Base-by-base conservation (phyloP, 2,888 invertebrate species). In the Ptychoptera albimana region DNA sequence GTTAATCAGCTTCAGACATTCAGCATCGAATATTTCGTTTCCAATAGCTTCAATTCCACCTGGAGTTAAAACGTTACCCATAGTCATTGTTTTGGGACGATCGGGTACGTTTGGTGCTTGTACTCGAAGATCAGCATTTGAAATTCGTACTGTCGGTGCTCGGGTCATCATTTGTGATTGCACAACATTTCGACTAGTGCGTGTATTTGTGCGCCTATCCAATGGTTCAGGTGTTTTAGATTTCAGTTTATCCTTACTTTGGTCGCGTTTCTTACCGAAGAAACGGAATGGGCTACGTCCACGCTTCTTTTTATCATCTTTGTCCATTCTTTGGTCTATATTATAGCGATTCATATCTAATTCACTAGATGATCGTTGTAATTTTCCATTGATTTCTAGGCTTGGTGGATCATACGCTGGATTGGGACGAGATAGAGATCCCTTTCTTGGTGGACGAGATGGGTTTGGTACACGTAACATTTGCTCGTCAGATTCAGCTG, bases 201-300 rank as follows among this genome's bases (percentile, higher is more conserved):
- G 73, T 0, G 69, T 67, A 3, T 34, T 23, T n/a, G 34, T 16
- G 6, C 42, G 15, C 2, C 42, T 15, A 10, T 32, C 40, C 54
- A 74, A 68, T 0, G 75, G 75, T 50, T 82, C 82, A 0, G 82
- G 79, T 0, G 81, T 79, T 55, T 76, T 79, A 0, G 74, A 66
- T 52, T 77, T 79, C 2, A 68, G 67, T 8, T 78, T 70, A 37
- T 82, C 81, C 13, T 75, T 77, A 51, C 79, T 79, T 55, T 77
- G 75, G 14, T 77, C 77, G 36, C 82, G 74, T 60, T 87, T 87
- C 56, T 85, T 81, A 29, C 83, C 80, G 65, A 89, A 91, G 66
- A 89, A 89, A 63, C 88, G 84, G 65, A 96, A 94, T 13, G 94
- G 92, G 35, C 92, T 92, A 51, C 91, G 76, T 43, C 91, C 89